Evolutionary conservation across 2,797 vertebrate species (phyloP).

Genomic region (Zenarchopterus dispar): DNA sequence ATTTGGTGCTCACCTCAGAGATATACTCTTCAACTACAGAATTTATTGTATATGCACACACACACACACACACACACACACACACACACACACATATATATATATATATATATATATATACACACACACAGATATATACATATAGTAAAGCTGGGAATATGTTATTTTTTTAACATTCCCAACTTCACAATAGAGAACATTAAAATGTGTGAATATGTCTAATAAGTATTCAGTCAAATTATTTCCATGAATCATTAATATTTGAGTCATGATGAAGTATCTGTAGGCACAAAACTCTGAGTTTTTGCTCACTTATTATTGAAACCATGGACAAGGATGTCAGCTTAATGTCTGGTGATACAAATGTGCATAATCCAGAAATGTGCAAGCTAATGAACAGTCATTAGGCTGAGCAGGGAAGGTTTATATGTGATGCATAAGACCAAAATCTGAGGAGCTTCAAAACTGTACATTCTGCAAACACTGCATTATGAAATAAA

Average conservation of each 20-base stretch:
- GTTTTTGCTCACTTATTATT: slow-evolving; percentile 13
- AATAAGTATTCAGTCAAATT: too few species aligned
- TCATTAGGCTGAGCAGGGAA: not conserved
- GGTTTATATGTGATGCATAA: slow-evolving; percentile 4
- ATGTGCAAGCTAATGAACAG: slow-evolving; percentile 3
- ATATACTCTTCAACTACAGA: too few species aligned
- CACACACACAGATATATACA: too few species aligned
- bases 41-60: too few species aligned
- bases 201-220: too few species aligned
- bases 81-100: too few species aligned
- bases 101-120: too few species aligned
- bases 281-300: slow-evolving; percentile 11
- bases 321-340: slow-evolving; percentile 20
- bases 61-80: too few species aligned
- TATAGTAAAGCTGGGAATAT: too few species aligned
- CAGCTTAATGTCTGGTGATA: slow-evolving; percentile 12
- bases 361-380: slow-evolving; percentile 10
- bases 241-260: slow-evolving; percentile 17
- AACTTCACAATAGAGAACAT: too few species aligned
- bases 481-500: slow-evolving; percentile 10
- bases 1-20: too few species aligned
- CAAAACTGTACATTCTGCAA: not conserved
- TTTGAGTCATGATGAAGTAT: slow-evolving; percentile 28
- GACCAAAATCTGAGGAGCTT: not conserved
- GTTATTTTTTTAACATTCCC: too few species aligned